Percentiles rank a stretch among this genome's conserved stretches.
Conservation (phyloP, 2,797 vertebrate species). For the Hippocampus kuda region DNA sequence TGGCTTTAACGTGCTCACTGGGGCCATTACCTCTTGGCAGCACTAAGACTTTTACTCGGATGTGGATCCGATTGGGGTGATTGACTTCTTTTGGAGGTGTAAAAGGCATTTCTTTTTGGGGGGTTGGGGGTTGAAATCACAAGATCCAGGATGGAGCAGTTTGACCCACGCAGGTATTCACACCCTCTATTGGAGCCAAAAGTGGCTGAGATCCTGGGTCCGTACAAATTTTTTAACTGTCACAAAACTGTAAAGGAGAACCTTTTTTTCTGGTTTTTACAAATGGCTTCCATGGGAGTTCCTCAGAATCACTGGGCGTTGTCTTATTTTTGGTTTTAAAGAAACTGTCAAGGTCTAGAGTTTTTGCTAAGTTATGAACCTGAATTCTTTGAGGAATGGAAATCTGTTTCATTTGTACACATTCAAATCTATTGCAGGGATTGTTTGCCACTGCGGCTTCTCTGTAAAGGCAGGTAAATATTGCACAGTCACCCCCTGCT, state of each 20-base stretch:
- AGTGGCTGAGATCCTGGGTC: slow-evolving; percentile 52
- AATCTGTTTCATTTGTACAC: slow-evolving; percentile 57
- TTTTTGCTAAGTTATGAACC: slow-evolving; percentile 47
- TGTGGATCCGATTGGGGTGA: slow-evolving; percentile 46
- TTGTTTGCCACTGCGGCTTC: slow-evolving; percentile 77
- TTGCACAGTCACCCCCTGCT: slow-evolving; percentile 74
- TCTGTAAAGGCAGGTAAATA: slow-evolving; percentile 76
- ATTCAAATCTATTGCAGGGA: slow-evolving; percentile 79
- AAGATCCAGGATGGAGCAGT: slow-evolving; percentile 42
- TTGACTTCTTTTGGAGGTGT: slow-evolving; percentile 52
- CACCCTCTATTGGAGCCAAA: slow-evolving; percentile 48
- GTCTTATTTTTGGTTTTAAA: slow-evolving; percentile 24
- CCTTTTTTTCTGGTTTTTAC: slow-evolving; percentile 47
- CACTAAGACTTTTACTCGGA: slow-evolving; percentile 57
- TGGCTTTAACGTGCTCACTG: slow-evolving; percentile 44
- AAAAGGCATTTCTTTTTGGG: slow-evolving; percentile 47
- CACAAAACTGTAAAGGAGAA: slow-evolving; percentile 65
- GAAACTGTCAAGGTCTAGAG: slow-evolving; percentile 26
- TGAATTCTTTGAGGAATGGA: slow-evolving; percentile 52
- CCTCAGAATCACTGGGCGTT: slow-evolving; percentile 33
- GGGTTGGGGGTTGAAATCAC: slow-evolving; percentile 21
- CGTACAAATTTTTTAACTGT: slow-evolving; percentile 60
- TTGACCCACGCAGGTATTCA: slow-evolving; percentile 55
- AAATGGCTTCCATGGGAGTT: slow-evolving; percentile 57
- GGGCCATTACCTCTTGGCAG: slow-evolving; percentile 57